Percentiles rank a stretch among this genome's conserved stretches.
phyloP scores from a whole-genome alignment of 2,888 invertebrate species.

The Morpho deidamia region DNA sequence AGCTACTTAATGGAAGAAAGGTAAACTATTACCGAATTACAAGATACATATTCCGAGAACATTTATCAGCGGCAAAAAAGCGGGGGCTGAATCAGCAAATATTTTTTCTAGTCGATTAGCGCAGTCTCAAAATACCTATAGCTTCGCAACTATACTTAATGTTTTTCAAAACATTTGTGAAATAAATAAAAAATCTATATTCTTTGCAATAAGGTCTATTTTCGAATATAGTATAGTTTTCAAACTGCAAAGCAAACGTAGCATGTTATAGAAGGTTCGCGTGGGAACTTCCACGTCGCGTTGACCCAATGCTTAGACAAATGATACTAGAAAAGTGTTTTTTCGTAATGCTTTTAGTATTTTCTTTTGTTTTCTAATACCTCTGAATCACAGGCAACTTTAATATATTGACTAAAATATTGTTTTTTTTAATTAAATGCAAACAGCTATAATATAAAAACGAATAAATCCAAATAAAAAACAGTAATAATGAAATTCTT shows the following conservation, averaged over 20 bases:
- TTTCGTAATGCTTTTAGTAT: slow-evolving; percentile 51
- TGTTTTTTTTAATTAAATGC: too few relatives aligned
- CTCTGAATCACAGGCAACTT: too few relatives aligned
- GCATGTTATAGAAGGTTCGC: slow-evolving; percentile 38
- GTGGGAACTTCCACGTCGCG: slow-evolving; percentile 69
- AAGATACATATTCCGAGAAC: slow-evolving; percentile 62
- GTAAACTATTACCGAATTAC: slow-evolving; percentile 39
- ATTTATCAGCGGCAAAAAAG: slow-evolving; percentile 69
- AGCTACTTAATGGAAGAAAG: slow-evolving; percentile 17
- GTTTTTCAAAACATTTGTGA: neutral
- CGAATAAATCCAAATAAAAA: too few relatives aligned
- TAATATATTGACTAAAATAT: too few relatives aligned
- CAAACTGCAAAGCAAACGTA: slow-evolving; percentile 6
- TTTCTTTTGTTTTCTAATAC: slow-evolving; percentile 21
- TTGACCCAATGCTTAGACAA: slow-evolving; percentile 71
- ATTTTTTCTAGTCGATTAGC: slow-evolving; percentile 75
- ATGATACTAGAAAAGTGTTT: slow-evolving; percentile 62
- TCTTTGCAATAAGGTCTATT: slow-evolving; percentile 27
- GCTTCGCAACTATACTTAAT: slow-evolving; percentile 25
- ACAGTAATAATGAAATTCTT: too few relatives aligned
- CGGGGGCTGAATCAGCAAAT: slow-evolving; percentile 66
- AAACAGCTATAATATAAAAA: too few relatives aligned
- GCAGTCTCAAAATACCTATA: slow-evolving; percentile 66
- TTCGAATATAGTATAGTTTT: slow-evolving; percentile 12
- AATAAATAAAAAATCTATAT: slow-evolving; percentile 18